Conservation (phyloP, 2,888 invertebrate genomes). For the Marronus borbonicus region DNA sequence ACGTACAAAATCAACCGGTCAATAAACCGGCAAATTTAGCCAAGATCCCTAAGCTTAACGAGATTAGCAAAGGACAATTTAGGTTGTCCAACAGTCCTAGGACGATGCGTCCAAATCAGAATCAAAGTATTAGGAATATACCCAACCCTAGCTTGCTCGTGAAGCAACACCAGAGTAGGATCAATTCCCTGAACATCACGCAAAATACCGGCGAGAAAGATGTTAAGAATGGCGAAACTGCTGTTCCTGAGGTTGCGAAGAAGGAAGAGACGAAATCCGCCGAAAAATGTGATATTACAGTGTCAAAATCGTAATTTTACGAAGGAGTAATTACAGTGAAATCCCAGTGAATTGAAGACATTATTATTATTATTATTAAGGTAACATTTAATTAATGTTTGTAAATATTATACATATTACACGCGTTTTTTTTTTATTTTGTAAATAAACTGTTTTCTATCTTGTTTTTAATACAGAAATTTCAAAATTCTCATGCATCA, state of each 20-base stretch:
- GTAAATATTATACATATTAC: neutral
- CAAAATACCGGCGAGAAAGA: slow-evolving; percentile 45
- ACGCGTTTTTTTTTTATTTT: neutral
- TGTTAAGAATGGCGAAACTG: slow-evolving; percentile 5
- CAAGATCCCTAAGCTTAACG: slow-evolving; percentile 70
- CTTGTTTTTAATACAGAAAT: neutral
- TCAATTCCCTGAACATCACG: slow-evolving; percentile 60
- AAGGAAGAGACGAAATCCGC: slow-evolving; percentile 11
- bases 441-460: neutral
- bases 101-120: slow-evolving; percentile 69
- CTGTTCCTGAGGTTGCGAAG: slow-evolving; percentile 21
- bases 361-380: neutral
- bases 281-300: slow-evolving; percentile 35
- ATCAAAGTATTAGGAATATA: slow-evolving; percentile 77
- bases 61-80: slow-evolving; percentile 68
- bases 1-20: slow-evolving; percentile 55
- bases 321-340: neutral
- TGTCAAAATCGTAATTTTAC: slow-evolving; percentile 36
- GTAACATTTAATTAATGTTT: too few species aligned
- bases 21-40: slow-evolving; percentile 60
- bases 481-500: neutral
- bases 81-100: slow-evolving; percentile 61
- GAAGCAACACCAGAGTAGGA: slow-evolving; percentile 71
- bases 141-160: slow-evolving; percentile 77
- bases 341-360: slow-evolving; percentile 9